These are phyloP conservation scores for Gymnoscelis rufifasciata DNA, from an alignment of 2,888 invertebrate species.

Conservation along the genomic window DNA sequence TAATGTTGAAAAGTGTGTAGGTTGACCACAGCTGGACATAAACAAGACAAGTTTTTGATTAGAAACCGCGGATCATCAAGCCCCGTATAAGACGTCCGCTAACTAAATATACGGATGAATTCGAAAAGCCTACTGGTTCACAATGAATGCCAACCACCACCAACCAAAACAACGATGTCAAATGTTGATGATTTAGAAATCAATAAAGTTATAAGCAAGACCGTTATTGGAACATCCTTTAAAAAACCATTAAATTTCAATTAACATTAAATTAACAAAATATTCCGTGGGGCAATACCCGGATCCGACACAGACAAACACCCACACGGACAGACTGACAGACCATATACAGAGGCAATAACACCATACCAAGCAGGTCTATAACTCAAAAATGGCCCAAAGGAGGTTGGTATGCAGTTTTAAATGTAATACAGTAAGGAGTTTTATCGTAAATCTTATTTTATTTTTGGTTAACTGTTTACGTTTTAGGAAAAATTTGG, in stretches of 20 bases:
- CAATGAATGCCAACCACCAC: no score
- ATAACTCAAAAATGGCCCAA: conserved; percentile 11
- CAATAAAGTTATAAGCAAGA: no score
- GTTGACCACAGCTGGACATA: no score
- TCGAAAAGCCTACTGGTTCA: no score
- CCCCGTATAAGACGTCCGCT: no score
- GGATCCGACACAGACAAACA: conserved; percentile 14
- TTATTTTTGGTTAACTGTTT: conserved; percentile 1
- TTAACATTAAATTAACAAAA: not conserved
- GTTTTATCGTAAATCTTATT: conserved; percentile 11
- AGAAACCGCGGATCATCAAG: no score
- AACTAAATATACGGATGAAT: no score
- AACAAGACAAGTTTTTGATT: no score
- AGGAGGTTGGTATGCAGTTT: conserved; percentile 13
- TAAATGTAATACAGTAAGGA: conserved; percentile 2
- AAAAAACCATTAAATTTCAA: not conserved
- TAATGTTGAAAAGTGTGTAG: no score
- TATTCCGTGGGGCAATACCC: conserved; percentile 1
- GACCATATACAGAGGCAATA: conserved; percentile 26
- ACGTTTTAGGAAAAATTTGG: not conserved
- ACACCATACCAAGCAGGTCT: conserved; percentile 12
- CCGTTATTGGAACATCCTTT: no score
- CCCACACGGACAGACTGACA: conserved; percentile 20
- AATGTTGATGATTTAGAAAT: no score
- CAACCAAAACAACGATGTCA: no score